Percentiles rank a stretch among this genome's conserved stretches.
Evolutionary conservation across 2,888 invertebrate species (phyloP).

Genomic region (Melolontha melolontha): DNA sequence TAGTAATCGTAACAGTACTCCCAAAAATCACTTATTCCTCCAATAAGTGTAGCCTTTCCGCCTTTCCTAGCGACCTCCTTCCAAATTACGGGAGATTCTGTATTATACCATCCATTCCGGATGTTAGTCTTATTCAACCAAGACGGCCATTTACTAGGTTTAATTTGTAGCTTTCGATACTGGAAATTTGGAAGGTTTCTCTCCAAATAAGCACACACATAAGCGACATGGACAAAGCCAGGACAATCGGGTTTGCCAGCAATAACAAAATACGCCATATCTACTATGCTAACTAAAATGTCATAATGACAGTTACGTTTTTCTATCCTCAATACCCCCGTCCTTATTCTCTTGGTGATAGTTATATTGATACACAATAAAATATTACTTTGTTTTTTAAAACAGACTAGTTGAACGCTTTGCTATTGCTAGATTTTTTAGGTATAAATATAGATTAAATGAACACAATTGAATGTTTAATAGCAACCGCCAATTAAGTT

Average conservation of each 20-base stretch:
- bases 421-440: no score
- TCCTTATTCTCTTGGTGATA: no score
- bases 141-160: conserved; percentile 68
- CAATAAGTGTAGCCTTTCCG: conserved; percentile 71
- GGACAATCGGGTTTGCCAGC: conserved; percentile 69
- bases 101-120: conserved; percentile 70
- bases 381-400: no score
- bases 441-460: no score
- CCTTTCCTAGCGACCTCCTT: conserved; percentile 71
- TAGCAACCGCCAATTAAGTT: no score
- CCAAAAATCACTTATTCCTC: conserved; percentile 71
- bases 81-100: conserved; percentile 71
- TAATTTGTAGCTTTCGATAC: conserved; percentile 67
- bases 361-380: no score
- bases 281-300: not conserved
- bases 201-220: conserved; percentile 69
- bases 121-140: conserved; percentile 69
- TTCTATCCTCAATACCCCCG: no score
- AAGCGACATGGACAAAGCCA: conserved; percentile 68
- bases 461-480: no score
- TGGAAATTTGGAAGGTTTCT: conserved; percentile 70
- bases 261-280: conserved; percentile 68
- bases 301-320: conserved; percentile 31
- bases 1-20: conserved; percentile 74
- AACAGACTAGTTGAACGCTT: no score